These are phyloP conservation scores for Gulo gulo DNA, from an alignment of 2,113 vertebrate species.

Conservation along the genomic window DNA sequence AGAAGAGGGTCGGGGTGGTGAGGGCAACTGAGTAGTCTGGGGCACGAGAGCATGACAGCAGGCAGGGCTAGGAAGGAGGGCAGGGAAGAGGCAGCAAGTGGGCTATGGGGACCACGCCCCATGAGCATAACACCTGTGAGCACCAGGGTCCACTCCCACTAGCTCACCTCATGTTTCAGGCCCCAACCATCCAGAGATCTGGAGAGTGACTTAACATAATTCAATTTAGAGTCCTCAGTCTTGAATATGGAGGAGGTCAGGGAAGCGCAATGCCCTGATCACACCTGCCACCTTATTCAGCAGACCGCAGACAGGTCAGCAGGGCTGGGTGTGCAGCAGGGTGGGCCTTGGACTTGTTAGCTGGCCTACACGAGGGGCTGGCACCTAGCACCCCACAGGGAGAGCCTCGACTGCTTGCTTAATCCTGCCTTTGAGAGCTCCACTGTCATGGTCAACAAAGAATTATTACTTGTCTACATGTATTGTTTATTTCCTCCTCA, in stretches of 20 bases:
- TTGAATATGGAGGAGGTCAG: slow-evolving; percentile 49
- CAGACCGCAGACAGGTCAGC: neutral
- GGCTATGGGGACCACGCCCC: rapidly evolving
- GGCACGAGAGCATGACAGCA: no score
- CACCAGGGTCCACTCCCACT: neutral
- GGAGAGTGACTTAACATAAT: slow-evolving; percentile 20
- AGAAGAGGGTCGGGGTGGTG: rapidly evolving
- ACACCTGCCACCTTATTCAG: neutral
- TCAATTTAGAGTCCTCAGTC: slow-evolving; percentile 59
- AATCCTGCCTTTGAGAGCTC: slow-evolving; percentile 64
- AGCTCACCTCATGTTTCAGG: neutral
- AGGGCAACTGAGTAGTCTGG: no score
- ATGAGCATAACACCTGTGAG: neutral
- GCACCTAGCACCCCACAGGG: neutral
- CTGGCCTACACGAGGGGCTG: neutral
- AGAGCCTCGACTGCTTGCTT: slow-evolving; percentile 21
- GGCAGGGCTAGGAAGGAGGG: neutral
- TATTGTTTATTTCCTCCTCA: slow-evolving; percentile 69
- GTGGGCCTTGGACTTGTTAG: neutral
- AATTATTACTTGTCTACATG: slow-evolving; percentile 59
- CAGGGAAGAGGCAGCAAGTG: neutral
- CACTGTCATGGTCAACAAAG: slow-evolving; percentile 47
- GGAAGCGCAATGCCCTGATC: neutral
- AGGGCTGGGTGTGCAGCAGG: neutral
- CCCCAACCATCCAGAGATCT: neutral